Percentiles rank a stretch among this genome's conserved stretches.
These are phyloP conservation scores for Conus ventricosus DNA, from an alignment of 1,140 invertebrate species.

Conservation along the genomic window DNA sequence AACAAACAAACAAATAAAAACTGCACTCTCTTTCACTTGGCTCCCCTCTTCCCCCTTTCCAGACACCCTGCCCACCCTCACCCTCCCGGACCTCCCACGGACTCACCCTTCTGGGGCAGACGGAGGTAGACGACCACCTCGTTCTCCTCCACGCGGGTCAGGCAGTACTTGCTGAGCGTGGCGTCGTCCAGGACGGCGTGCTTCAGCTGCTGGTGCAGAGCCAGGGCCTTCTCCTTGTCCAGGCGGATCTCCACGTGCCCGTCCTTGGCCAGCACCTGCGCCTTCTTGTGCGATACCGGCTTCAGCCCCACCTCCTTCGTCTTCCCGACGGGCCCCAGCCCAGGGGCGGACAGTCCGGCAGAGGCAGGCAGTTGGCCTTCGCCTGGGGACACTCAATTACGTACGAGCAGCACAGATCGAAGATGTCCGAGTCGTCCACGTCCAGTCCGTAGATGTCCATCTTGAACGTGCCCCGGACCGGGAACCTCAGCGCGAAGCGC, in stretches of 20 bases:
- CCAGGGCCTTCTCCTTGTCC: conserved; percentile 60
- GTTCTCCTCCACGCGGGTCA: conserved; percentile 61
- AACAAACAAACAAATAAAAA: too few relatives aligned
- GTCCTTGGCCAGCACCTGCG: conserved; percentile 64
- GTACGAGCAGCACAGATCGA: conserved; percentile 70
- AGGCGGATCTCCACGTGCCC: conserved; percentile 67
- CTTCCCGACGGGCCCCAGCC: conserved; percentile 68
- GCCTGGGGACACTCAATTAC: conserved; percentile 63
- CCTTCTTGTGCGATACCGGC: conserved; percentile 65
- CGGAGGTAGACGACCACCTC: conserved; percentile 66
- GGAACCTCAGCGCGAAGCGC: conserved; percentile 65
- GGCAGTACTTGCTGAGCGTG: conserved; percentile 65
- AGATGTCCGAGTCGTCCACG: conserved; percentile 59
- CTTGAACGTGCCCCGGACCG: conserved; percentile 66
- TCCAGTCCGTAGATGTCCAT: conserved; percentile 71
- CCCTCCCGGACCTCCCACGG: too few relatives aligned
- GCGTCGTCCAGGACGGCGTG: conserved; percentile 67
- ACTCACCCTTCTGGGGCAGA: conserved; percentile 63
- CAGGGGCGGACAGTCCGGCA: conserved; percentile 67
- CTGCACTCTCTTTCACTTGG: too few relatives aligned
- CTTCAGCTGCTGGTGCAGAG: conserved; percentile 64
- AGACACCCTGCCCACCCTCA: too few relatives aligned
- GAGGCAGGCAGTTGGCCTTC: conserved; percentile 60
- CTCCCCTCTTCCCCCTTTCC: too few relatives aligned
- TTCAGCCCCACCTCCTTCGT: conserved; percentile 63